Evolutionary conservation across 1,140 invertebrate genomes (phyloP).

Genomic region (Papilio xuthus): DNA sequence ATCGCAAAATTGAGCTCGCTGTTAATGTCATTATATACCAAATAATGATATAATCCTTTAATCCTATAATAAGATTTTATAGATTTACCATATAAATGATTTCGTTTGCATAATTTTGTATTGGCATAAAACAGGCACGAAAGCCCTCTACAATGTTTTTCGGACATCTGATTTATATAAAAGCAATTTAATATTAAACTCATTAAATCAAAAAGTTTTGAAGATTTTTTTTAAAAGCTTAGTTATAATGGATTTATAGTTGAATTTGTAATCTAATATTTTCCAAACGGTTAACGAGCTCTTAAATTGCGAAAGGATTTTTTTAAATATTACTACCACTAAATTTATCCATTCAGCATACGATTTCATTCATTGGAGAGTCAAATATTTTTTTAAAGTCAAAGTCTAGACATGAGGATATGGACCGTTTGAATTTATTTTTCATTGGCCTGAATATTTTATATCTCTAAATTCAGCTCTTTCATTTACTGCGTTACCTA

Average conservation of each 20-base stretch:
- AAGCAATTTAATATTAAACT: not conserved
- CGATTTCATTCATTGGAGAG: not conserved
- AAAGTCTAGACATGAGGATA: not conserved
- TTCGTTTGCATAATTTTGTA: constrained; percentile 16
- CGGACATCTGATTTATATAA: not conserved
- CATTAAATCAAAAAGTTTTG: too few relatives aligned
- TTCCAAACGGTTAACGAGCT: not conserved
- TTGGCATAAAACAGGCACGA: not conserved
- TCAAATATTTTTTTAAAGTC: not conserved
- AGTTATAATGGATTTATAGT: not conserved
- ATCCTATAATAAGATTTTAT: constrained; percentile 6
- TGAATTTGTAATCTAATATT: not conserved
- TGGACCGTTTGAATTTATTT: not conserved
- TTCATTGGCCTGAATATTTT: not conserved
- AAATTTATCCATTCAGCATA: not conserved
- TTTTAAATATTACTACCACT: not conserved
- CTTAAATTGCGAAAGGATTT: not conserved
- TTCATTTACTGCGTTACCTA: not conserved
- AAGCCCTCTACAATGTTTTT: not conserved
- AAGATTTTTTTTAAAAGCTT: not conserved
- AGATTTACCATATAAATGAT: not conserved
- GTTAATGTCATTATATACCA: constrained; percentile 10
- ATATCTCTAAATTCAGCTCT: not conserved
- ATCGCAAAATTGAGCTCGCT: constrained; percentile 15
- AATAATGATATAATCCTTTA: constrained; percentile 21